These are phyloP conservation scores for Anneissia japonica DNA, from an alignment of 35 echinoderm and acorn worm species.

Conservation along the genomic window DNA sequence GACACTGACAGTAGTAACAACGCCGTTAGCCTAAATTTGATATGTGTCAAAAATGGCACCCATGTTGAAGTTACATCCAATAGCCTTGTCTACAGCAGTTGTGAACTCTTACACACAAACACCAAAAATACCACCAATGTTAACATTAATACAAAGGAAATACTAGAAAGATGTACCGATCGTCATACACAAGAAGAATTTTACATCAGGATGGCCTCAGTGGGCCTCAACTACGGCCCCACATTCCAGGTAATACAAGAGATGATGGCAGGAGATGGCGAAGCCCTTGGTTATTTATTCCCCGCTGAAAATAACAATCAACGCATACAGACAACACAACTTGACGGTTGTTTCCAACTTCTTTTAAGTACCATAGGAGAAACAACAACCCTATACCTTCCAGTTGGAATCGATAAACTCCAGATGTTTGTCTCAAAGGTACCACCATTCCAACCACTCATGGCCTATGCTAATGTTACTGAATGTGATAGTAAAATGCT, in stretches of 20 bases:
- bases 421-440: conserved; percentile 48
- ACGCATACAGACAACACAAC: conserved; percentile 47
- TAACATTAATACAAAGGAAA: conserved; percentile 2
- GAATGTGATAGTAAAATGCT: conserved; percentile 58
- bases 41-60: conserved; percentile 24
- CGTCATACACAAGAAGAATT: conserved; percentile 37
- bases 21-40: conserved; percentile 45
- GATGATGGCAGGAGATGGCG: conserved; percentile 53
- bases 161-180: conserved; percentile 26
- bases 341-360: conserved; percentile 67
- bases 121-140: conserved; percentile 1
- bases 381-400: conserved; percentile 36
- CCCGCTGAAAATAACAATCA: conserved; percentile 55
- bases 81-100: too few relatives aligned
- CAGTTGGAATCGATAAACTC: conserved; percentile 31
- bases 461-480: conserved; percentile 47
- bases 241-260: conserved; percentile 63
- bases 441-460: conserved; percentile 37
- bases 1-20: conserved; percentile 48
- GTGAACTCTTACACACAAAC: too few relatives aligned
- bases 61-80: too few relatives aligned
- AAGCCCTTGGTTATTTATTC: conserved; percentile 42
- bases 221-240: conserved; percentile 56
- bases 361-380: conserved; percentile 14
- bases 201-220: conserved; percentile 29